These are phyloP conservation scores for Hirtodrosophila confusa DNA, from an alignment of 2,888 invertebrate species.

Conservation along the genomic window DNA sequence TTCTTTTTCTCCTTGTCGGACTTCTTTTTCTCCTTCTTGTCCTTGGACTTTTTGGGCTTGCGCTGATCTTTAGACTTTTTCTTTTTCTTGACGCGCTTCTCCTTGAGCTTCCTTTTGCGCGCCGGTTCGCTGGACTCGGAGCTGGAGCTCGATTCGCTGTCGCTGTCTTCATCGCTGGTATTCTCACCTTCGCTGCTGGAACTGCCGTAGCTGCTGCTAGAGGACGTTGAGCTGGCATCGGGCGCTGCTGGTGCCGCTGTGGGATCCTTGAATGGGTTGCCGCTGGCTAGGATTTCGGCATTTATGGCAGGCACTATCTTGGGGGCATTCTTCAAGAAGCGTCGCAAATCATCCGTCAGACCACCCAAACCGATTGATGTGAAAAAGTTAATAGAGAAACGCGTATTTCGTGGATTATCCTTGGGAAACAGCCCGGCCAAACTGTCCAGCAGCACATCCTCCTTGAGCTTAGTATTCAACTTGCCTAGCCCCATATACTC, in stretches of 20 bases:
- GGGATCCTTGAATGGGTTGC: constrained; percentile 65
- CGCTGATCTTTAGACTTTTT: constrained; percentile 47
- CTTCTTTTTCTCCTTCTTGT: constrained; percentile 39
- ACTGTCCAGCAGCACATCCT: constrained; percentile 92
- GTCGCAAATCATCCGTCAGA: constrained; percentile 95
- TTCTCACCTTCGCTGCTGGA: constrained; percentile 42
- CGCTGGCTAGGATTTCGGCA: constrained; percentile 79
- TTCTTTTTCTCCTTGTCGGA: constrained; percentile 27
- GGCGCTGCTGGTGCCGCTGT: constrained; percentile 46
- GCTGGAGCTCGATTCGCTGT: constrained; percentile 61
- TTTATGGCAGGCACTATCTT: constrained; percentile 82
- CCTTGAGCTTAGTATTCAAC: constrained; percentile 94
- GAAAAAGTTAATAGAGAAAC: constrained; percentile 99
- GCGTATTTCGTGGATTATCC: constrained; percentile 97
- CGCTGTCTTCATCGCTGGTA: constrained; percentile 55
- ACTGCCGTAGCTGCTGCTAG: constrained; percentile 43
- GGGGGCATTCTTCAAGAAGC: constrained; percentile 89
- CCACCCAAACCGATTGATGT: constrained; percentile 98
- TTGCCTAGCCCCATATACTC: constrained; percentile 98
- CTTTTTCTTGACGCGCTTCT: constrained; percentile 42
- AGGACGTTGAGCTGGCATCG: constrained; percentile 31
- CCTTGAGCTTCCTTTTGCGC: constrained; percentile 60
- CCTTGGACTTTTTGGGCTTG: constrained; percentile 52
- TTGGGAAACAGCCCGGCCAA: constrained; percentile 97
- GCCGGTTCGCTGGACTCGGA: constrained; percentile 48